Base-by-base conservation (phyloP, 2,113 vertebrate genomes). In the Protobothrops mucrosquamatus region DNA sequence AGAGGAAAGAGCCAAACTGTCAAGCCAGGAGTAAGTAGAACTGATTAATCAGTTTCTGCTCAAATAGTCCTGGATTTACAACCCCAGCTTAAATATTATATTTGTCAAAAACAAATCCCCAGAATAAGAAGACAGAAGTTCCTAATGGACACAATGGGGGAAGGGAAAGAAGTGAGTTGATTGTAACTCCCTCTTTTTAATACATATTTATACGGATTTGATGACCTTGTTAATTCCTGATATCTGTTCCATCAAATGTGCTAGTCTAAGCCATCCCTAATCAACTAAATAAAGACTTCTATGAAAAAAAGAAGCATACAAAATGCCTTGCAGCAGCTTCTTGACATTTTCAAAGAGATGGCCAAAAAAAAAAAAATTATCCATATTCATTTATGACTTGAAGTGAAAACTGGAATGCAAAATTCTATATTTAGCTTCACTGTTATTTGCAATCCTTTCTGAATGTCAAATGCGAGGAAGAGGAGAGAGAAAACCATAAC, bases 161-260 rank as follows among this genome's bases (percentile, higher is more conserved):
- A 95, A 88, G 95, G 93, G n/a, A 69, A 92, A 46, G 94, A 88
- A 95, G 95, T 90, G 29, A 26, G 22, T 46, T 46, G 85, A 93
- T 92, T 91, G 93, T 18, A 57, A 88, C 55, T 90, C 90, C 57
- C 92, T 90, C 29, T 95, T 89, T 9, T 18, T 11, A 22, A 20
- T 88, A 95, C 94, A 85, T 94, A 93, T 92, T 88, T 95, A 87
- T 43, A 34, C 29, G 94, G 6, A 81, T 96, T 10, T 57, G 94
- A 93, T 89, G 1, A 61, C 14, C 1, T 89, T 92, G 46, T 87
- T 93, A 57, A 95, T 94, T 96, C 94, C 57, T 94, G 92, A 92
- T 91, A 96, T 89, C 94, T 95, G 87, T 95, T 96, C 92, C 87
- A 91, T 59, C 90, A 94, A 96, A 94, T 95, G 34, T 95, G 90